Conservation (phyloP, 2,888 invertebrate genomes). For the Dexiosoma caninum region DNA sequence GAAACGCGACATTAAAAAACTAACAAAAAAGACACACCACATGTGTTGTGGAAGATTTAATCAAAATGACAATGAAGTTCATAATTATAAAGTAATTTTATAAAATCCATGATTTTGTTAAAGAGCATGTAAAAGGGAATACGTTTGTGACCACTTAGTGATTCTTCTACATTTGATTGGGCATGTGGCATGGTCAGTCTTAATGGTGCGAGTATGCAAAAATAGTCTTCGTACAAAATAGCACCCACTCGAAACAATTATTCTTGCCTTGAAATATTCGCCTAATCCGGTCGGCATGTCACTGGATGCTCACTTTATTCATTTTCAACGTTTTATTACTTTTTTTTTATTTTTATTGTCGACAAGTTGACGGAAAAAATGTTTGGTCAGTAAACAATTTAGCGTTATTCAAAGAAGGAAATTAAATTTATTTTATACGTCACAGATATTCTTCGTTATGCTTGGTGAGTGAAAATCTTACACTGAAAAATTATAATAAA, state of each 20-base stretch:
- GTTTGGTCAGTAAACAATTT: background rate
- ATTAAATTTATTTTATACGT: constrained; percentile 4
- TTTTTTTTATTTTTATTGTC: constrained; percentile 1
- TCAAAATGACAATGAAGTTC: background rate
- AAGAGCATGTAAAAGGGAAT: too few species aligned
- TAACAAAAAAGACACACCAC: constrained; percentile 1
- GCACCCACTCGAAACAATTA: too few species aligned
- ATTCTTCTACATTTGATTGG: too few species aligned
- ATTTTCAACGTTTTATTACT: too few species aligned
- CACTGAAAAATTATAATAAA: background rate
- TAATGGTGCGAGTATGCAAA: too few species aligned
- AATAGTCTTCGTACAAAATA: too few species aligned
- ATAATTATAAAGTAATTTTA: background rate
- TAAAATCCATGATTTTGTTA: too few species aligned
- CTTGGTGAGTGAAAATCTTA: background rate
- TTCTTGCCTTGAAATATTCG: too few species aligned
- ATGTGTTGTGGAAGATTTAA: constrained; percentile 61
- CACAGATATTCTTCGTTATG: background rate
- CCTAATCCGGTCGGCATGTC: too few species aligned
- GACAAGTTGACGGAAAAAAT: background rate
- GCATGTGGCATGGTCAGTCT: too few species aligned
- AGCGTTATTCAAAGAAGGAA: constrained; percentile 17
- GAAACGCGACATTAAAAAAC: constrained; percentile 66
- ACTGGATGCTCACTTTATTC: too few species aligned
- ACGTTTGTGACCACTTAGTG: too few species aligned